A percentile compares a stretch with the other conserved stretches of the same genome.
phyloP scores from a whole-genome alignment of 2,797 vertebrate species.

The Falco berigora region DNA sequence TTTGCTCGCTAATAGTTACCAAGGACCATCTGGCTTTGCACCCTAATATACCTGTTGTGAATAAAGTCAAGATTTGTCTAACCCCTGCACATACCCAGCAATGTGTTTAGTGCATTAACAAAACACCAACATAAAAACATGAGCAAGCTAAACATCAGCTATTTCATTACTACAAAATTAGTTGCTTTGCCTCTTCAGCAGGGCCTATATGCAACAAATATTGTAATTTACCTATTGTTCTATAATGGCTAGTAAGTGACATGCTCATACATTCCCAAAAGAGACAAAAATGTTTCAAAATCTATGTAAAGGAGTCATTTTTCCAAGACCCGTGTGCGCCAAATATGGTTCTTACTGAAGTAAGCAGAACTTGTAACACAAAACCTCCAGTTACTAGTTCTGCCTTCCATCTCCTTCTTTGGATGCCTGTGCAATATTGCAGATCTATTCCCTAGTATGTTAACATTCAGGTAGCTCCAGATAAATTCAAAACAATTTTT shows the following conservation, averaged over 20 bases:
- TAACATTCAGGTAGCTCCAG: neutral
- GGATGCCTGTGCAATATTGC: neutral
- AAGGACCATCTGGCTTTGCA: neutral
- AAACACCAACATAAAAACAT: neutral
- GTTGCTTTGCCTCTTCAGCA: neutral
- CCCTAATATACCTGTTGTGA: neutral
- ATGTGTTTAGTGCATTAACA: neutral
- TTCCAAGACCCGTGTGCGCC: neutral
- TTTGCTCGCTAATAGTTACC: neutral
- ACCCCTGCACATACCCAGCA: fast-evolving
- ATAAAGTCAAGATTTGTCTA: neutral
- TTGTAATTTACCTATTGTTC: neutral
- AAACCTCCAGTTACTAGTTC: neutral
- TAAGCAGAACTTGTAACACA: neutral
- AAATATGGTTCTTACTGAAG: neutral
- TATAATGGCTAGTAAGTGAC: neutral
- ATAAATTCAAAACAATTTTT: neutral
- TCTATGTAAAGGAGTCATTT: neutral
- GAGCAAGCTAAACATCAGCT: neutral
- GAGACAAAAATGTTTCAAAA: neutral
- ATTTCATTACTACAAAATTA: neutral
- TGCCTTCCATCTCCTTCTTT: neutral
- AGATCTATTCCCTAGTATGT: neutral
- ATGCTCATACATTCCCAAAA: neutral
- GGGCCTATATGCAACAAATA: neutral